A percentile compares a stretch with the other conserved stretches of the same genome.
These are phyloP conservation scores for Tupaia tana DNA, from an alignment of 2,113 vertebrate species.

Conservation along the genomic window DNA sequence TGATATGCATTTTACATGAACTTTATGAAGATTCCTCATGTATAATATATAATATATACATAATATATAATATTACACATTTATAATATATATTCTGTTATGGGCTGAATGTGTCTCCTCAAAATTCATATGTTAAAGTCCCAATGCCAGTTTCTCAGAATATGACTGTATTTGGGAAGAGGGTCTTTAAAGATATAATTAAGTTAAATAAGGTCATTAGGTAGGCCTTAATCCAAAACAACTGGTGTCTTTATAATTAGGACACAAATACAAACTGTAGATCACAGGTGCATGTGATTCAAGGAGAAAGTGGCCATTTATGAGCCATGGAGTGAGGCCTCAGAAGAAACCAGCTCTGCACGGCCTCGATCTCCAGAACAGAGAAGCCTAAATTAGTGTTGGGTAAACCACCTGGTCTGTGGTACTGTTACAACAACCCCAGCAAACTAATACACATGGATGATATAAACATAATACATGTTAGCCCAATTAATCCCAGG, in stretches of 20 bases:
- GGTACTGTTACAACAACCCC: neutral
- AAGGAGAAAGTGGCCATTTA: neutral
- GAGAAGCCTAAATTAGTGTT: neutral
- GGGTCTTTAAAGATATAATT: neutral
- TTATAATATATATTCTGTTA: neutral
- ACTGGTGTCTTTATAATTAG: neutral
- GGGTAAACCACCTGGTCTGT: neutral
- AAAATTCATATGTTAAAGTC: neutral
- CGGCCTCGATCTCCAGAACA: neutral
- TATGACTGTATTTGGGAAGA: neutral
- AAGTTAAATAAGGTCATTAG: neutral
- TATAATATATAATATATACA: neutral
- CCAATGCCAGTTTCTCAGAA: neutral
- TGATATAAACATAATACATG: conserved; percentile 3
- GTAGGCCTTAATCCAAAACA: neutral
- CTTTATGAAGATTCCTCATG: no score
- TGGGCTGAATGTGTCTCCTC: neutral
- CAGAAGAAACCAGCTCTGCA: neutral
- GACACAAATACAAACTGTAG: neutral
- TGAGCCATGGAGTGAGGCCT: neutral
- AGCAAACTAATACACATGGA: neutral
- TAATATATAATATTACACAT: neutral
- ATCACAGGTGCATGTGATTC: neutral
- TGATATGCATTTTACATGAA: no score
- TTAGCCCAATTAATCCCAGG: neutral